Percentiles rank a stretch among this genome's conserved stretches.
Evolutionary conservation across 2,888 invertebrate genomes (phyloP).

Genomic region (Mantis religiosa): DNA sequence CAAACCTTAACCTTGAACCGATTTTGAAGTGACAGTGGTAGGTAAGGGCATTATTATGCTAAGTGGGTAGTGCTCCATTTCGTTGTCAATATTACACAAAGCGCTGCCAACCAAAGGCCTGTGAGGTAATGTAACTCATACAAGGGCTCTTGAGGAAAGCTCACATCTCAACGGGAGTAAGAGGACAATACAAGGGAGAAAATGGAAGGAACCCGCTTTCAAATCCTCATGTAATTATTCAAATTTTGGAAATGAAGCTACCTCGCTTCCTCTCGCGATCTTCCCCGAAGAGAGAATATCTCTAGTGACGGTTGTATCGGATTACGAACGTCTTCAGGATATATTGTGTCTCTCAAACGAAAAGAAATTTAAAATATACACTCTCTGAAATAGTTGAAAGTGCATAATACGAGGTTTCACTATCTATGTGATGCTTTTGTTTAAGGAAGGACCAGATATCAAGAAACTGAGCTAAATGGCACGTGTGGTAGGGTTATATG

Average conservation of each 20-base stretch:
- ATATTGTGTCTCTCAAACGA: background rate
- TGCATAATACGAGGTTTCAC: too few species aligned
- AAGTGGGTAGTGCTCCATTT: background rate
- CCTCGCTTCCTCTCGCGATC: background rate
- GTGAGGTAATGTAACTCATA: background rate
- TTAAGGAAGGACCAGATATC: too few species aligned
- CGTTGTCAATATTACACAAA: background rate
- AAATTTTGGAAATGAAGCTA: conserved; percentile 7
- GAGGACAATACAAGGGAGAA: background rate
- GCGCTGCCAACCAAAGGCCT: background rate
- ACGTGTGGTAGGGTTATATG: too few species aligned
- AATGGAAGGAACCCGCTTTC: background rate
- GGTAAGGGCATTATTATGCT: too few species aligned
- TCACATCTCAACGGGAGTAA: background rate
- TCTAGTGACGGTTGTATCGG: background rate
- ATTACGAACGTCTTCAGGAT: background rate
- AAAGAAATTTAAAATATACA: background rate
- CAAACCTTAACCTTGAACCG: too few species aligned
- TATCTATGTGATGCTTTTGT: too few species aligned
- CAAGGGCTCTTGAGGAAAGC: background rate
- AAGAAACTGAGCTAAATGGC: too few species aligned
- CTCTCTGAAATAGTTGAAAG: background rate
- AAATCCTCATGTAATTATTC: conserved; percentile 27
- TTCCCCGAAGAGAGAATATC: background rate
- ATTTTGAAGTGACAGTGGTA: too few species aligned